Percentiles rank a stretch among this genome's conserved stretches.
phyloP scores from a whole-genome alignment of 2,113 vertebrate species.

The Elephantulus edwardii region DNA sequence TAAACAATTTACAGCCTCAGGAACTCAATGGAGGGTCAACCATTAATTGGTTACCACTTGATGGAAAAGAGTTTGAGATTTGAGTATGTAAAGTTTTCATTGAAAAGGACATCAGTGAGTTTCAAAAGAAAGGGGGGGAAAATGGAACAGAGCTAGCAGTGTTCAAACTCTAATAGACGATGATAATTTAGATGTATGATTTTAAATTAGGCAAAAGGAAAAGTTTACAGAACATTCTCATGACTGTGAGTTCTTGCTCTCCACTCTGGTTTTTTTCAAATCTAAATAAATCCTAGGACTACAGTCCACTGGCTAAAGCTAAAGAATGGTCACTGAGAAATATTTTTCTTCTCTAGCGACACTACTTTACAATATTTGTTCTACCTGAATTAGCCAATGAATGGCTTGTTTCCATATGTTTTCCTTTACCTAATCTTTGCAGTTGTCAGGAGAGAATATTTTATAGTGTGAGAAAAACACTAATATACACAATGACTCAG shows the following conservation, averaged over 20 bases:
- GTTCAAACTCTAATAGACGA: neutral
- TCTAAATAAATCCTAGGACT: neutral
- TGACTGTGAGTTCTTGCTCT: neutral
- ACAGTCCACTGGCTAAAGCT: neutral
- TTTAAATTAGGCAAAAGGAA: neutral
- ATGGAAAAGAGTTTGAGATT: too few species aligned
- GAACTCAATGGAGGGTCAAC: too few species aligned
- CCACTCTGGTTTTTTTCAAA: too few species aligned
- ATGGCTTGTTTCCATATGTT: neutral
- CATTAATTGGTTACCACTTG: too few species aligned
- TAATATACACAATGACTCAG: neutral
- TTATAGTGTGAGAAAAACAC: neutral
- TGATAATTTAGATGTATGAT: neutral
- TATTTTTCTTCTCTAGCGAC: neutral
- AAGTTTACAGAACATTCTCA: neutral
- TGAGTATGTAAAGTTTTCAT: neutral
- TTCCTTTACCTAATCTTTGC: neutral
- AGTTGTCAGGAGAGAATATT: neutral
- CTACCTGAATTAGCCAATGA: neutral
- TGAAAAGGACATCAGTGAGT: neutral
- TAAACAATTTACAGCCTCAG: too few species aligned
- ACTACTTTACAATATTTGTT: neutral
- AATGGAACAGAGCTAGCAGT: neutral
- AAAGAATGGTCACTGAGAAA: neutral
- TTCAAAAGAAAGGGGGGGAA: neutral